phyloP scores from a whole-genome alignment of 1,140 invertebrate species.

The Ostrea denselamellosa region DNA sequence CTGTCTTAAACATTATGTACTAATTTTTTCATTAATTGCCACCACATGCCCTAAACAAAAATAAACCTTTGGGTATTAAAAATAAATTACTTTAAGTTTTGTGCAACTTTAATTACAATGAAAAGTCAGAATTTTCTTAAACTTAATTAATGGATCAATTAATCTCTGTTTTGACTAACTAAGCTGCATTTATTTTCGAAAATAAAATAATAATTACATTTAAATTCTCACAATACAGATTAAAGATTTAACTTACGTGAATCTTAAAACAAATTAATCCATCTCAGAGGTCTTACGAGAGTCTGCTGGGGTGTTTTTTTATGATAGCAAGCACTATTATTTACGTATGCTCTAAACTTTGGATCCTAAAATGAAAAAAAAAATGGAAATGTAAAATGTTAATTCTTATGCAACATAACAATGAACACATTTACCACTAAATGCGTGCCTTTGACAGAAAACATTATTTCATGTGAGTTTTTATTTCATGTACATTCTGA shows the following conservation, averaged over 20 bases:
- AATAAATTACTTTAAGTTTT: neutral
- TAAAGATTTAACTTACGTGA: neutral
- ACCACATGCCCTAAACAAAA: neutral
- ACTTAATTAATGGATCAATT: constrained; percentile 16
- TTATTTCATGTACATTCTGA: no score
- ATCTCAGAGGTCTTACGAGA: no score
- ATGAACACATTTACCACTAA: no score
- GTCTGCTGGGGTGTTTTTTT: no score
- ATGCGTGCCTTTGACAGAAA: no score
- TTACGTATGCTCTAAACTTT: no score
- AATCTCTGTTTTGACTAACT: neutral
- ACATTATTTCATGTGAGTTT: no score
- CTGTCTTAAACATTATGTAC: neutral
- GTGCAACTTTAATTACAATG: neutral
- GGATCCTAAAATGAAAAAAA: no score
- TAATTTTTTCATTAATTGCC: constrained; percentile 8
- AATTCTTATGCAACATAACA: no score
- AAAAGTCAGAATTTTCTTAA: neutral
- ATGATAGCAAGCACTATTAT: no score
- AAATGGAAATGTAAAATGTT: no score
- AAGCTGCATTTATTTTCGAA: neutral
- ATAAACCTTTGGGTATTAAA: neutral
- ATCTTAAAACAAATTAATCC: no score
- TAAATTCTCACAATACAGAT: neutral
- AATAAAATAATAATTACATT: neutral